Conservation (phyloP, 2,888 invertebrate species). For the Idaea straminata region DNA sequence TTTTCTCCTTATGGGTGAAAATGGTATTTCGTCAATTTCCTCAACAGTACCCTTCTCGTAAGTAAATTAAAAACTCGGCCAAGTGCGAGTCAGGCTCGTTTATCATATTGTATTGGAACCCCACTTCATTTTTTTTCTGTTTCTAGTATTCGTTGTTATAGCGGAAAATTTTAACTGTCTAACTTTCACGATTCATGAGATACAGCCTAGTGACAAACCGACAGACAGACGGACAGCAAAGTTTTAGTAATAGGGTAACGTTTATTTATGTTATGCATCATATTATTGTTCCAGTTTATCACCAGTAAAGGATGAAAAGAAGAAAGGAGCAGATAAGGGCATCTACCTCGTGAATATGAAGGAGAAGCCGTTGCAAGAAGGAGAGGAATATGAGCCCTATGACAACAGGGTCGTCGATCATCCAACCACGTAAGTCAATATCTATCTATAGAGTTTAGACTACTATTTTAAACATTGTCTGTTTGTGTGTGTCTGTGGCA, state of each 20-base stretch:
- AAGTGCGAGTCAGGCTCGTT: background rate
- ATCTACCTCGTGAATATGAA: constrained; percentile 72
- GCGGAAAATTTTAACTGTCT: no score
- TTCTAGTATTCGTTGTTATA: no score
- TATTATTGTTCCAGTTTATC: constrained; percentile 51
- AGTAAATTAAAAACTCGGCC: background rate
- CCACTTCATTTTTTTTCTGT: no score
- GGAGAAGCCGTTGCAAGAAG: constrained; percentile 72
- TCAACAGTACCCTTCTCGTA: constrained; percentile 1
- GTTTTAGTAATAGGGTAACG: no score
- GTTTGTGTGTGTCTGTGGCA: no score
- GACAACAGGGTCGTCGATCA: constrained; percentile 83
- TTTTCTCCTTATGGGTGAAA: background rate
- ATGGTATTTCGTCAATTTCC: constrained; percentile 1
- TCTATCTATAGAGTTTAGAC: background rate
- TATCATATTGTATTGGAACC: no score
- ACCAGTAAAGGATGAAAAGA: constrained; percentile 67
- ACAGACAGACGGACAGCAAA: no score
- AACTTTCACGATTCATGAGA: no score
- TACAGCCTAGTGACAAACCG: no score
- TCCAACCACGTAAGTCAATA: constrained; percentile 85
- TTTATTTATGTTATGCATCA: constrained; percentile 6
- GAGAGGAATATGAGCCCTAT: constrained; percentile 84
- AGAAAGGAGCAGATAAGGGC: constrained; percentile 57
- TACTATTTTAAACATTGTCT: no score